A percentile compares a stretch with the other conserved stretches of the same genome.
These are phyloP conservation scores for Teleiodes luculella DNA, from an alignment of 2,888 invertebrate species.

Conservation along the genomic window DNA sequence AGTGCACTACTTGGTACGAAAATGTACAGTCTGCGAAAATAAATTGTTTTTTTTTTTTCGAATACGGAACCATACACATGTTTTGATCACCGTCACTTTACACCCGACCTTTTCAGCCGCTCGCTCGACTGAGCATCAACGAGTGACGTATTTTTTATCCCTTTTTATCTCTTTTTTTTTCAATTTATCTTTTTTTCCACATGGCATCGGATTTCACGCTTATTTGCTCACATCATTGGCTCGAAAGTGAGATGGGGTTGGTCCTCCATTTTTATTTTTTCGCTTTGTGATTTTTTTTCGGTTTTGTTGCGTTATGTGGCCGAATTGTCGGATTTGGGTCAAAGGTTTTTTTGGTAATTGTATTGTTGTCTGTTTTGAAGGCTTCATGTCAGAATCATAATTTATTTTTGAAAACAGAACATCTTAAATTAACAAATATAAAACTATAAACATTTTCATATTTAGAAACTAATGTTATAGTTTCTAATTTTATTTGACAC, in stretches of 20 bases:
- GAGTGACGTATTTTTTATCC: conserved; percentile 55
- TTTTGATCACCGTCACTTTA: neutral
- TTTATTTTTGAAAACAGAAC: too few relatives aligned
- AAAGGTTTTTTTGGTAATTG: conserved; percentile 27
- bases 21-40: neutral
- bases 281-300: conserved; percentile 49
- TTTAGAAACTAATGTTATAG: too few relatives aligned
- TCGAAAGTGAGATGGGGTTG: conserved; percentile 71
- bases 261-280: conserved; percentile 40
- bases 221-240: conserved; percentile 78
- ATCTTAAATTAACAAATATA: too few relatives aligned
- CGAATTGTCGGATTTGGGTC: conserved; percentile 56
- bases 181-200: conserved; percentile 73
- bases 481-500: too few relatives aligned
- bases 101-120: conserved; percentile 65
- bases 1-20: too few relatives aligned
- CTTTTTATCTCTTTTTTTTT: conserved; percentile 49
- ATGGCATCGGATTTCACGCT: conserved; percentile 71
- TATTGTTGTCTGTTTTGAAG: neutral
- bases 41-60: neutral
- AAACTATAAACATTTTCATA: too few relatives aligned
- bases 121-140: conserved; percentile 60
- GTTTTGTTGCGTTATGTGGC: conserved; percentile 24
- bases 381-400: neutral
- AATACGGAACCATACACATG: conserved; percentile 40